Conservation (phyloP, 2,797 vertebrate genomes). For the Chelon labrosus region DNA sequence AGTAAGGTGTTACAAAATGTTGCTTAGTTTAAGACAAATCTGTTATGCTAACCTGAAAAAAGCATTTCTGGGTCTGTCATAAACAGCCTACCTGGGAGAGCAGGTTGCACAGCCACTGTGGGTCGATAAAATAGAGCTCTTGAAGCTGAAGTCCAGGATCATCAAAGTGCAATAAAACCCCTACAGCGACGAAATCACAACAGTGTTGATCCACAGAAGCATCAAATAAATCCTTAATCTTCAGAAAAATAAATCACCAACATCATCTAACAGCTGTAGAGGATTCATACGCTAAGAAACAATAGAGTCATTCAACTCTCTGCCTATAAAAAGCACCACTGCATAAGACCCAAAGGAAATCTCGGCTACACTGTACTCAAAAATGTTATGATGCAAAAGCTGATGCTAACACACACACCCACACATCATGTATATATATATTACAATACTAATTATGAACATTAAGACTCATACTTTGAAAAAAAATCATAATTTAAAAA, state of each 20-base stretch:
- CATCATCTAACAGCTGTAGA: no score
- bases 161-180: conserved; percentile 95
- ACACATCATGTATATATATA: no score
- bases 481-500: no score
- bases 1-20: no score
- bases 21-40: no score
- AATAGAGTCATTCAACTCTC: not conserved
- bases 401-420: not conserved
- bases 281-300: no score
- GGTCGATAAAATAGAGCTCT: conserved; percentile 95
- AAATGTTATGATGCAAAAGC: not conserved
- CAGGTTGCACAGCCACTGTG: conserved; percentile 96
- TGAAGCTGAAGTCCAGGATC: conserved; percentile 93
- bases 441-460: no score
- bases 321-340: not conserved
- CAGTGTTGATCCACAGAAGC: not conserved
- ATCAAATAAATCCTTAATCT: not conserved
- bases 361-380: not conserved
- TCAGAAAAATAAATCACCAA: not conserved
- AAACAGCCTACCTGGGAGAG: conserved; percentile 90
- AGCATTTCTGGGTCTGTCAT: no score
- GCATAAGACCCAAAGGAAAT: not conserved
- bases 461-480: no score
- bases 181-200: conserved; percentile 69
- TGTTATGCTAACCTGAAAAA: no score